These are phyloP conservation scores for Dicyrtoma fusca DNA, from an alignment of 2,888 invertebrate species.

Conservation along the genomic window DNA sequence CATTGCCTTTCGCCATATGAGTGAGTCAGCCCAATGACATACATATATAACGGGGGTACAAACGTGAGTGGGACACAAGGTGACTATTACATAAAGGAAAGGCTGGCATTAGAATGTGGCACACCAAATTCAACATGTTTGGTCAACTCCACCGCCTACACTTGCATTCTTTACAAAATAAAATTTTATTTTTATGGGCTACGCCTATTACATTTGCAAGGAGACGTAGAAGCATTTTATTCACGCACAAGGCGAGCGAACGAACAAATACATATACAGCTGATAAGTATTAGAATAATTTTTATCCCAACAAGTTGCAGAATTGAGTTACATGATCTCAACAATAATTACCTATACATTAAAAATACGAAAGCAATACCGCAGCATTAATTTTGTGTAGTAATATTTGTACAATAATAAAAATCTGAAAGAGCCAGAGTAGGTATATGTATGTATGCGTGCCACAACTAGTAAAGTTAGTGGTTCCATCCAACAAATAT, in stretches of 20 bases:
- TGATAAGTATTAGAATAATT: not conserved
- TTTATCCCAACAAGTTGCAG: not conserved
- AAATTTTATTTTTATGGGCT: slow-evolving; percentile 30
- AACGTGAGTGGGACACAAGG: slow-evolving; percentile 27
- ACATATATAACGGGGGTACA: not conserved
- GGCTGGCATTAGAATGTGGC: slow-evolving; percentile 3
- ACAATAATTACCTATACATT: too few relatives aligned
- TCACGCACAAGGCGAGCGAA: slow-evolving; percentile 18
- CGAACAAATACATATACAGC: slow-evolving; percentile 9
- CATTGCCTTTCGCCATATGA: too few relatives aligned
- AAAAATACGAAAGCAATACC: too few relatives aligned
- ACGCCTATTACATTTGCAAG: slow-evolving; percentile 18
- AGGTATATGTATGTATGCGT: too few relatives aligned
- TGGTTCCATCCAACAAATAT: too few relatives aligned
- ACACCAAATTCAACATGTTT: slow-evolving; percentile 1
- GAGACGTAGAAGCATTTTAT: not conserved
- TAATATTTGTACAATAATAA: too few relatives aligned
- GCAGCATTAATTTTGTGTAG: too few relatives aligned
- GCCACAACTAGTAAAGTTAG: too few relatives aligned
- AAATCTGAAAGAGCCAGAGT: too few relatives aligned
- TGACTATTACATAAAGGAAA: slow-evolving; percentile 16
- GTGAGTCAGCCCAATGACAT: not conserved
- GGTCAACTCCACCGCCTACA: slow-evolving; percentile 27
- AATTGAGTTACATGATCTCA: too few relatives aligned
- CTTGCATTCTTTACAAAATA: slow-evolving; percentile 29